Percentiles rank a stretch among this genome's conserved stretches.
These are phyloP conservation scores for Rhinichthys klamathensis DNA, from an alignment of 2,113 vertebrate genomes.

Conservation along the genomic window DNA sequence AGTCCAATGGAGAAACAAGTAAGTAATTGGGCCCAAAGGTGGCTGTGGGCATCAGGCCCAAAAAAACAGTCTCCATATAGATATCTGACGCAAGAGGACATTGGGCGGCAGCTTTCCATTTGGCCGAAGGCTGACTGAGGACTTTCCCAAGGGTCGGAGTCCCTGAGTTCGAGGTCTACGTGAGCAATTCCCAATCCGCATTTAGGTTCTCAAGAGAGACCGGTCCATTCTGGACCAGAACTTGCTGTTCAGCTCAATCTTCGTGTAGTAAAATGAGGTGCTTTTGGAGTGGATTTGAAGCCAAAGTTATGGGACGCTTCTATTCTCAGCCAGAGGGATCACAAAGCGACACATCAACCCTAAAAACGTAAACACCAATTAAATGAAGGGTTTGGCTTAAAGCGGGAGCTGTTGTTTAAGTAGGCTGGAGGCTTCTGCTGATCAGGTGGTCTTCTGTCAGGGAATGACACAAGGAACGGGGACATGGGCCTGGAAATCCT, in stretches of 20 bases:
- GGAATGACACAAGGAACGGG: constrained; percentile 13
- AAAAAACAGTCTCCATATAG: constrained; percentile 51
- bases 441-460: constrained; percentile 32
- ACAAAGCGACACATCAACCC: constrained; percentile 2
- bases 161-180: constrained; percentile 56
- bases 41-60: constrained; percentile 76
- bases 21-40: constrained; percentile 82
- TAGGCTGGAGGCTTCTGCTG: constrained; percentile 28
- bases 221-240: constrained; percentile 42
- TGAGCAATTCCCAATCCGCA: constrained; percentile 58
- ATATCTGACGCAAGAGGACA: constrained; percentile 52
- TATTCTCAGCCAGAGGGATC: constrained; percentile 25
- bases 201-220: constrained; percentile 56
- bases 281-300: constrained; percentile 38
- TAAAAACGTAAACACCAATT: constrained; percentile 54
- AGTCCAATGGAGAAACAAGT: constrained; percentile 71
- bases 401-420: constrained; percentile 39
- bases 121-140: constrained; percentile 74
- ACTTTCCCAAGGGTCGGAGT: constrained; percentile 58
- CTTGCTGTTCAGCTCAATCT: constrained; percentile 21
- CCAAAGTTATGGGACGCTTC: constrained; percentile 59
- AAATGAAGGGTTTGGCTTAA: constrained; percentile 30
- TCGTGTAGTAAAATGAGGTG: constrained; percentile 37
- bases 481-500: constrained; percentile 36
- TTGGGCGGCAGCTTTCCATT: constrained; percentile 68